Evolutionary conservation across 2,888 invertebrate species (phyloP), one percentile per base, ranked within the genome.

Genomic region (Chrysina gloriosa): DNA sequence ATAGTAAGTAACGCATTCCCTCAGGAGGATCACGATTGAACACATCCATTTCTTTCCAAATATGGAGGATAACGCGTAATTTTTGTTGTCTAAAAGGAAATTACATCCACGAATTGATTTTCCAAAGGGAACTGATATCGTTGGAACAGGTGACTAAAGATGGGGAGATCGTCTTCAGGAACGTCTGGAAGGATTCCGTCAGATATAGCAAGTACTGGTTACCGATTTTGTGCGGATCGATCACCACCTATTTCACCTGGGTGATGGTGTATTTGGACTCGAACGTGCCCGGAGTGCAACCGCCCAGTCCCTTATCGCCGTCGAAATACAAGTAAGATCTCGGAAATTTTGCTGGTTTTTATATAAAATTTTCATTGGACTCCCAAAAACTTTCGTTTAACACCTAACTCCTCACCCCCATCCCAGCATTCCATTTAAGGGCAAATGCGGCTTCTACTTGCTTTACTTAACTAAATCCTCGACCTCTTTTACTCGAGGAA

Each of bases 231-330:
- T 86, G 85, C 78, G 89, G 89, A 3, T 69, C 86, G 9, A 74
- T 84, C 2, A 80, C 85, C 61, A 84, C 86, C n/a, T 81, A 84
- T 72, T 85, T 88, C 72, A 86, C 86, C 4, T 88, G 87, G 84
- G 81, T 84, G 66, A 85, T 89, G 74, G 85, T 89, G 19, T 89
- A 88, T 79, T 82, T 88, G 73, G 89, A 89, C 78, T 89, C 89
- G 68, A 84, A 83, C 73, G 82, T 86, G 50, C 89, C 89, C 0
- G 89, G 89, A 11, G 78, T 87, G 2, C 83, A 84, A 77, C 89
- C 89, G 21, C 88, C 88, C 2, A 84, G 86, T 47, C 88, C 89
- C 16, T 84, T 89, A 70, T 86, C 86, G 61, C 84, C 86, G 9
- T 80, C 80, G 21, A 85, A 84, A 72, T 84, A 84, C 75, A 83